Evolutionary conservation across 2,113 vertebrate species (phyloP).

Genomic region (Oryzias melastigma): DNA sequence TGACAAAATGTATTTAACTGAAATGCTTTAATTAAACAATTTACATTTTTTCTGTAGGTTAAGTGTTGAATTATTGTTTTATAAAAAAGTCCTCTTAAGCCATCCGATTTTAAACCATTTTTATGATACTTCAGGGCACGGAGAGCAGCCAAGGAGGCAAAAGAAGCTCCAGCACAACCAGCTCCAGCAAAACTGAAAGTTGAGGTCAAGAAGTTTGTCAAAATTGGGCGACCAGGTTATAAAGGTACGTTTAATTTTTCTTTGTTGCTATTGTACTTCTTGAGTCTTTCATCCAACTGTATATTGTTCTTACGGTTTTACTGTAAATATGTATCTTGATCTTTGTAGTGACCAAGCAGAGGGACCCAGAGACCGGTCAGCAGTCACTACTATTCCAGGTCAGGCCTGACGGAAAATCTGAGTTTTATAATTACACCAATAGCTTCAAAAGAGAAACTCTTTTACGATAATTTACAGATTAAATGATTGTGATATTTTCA

Average conservation of each 20-base stretch:
- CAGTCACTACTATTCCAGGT: slow-evolving; percentile 98
- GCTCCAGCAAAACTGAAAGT: slow-evolving; percentile 98
- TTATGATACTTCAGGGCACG: slow-evolving; percentile 77
- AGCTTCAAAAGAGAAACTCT: not conserved
- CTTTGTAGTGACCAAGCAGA: slow-evolving; percentile 92
- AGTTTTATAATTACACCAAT: not conserved
- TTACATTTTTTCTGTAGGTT: too few species aligned
- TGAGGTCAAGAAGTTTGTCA: slow-evolving; percentile 98
- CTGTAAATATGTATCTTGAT: not conserved
- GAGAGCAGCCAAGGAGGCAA: slow-evolving; percentile 94
- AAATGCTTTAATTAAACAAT: too few species aligned
- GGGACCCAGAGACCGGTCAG: slow-evolving; percentile 90
- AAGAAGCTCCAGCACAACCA: slow-evolving; percentile 95
- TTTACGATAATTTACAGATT: not conserved
- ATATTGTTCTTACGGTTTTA: slow-evolving; percentile 1
- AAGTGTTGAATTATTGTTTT: not conserved
- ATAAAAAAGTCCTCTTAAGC: too few species aligned
- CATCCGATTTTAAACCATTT: not conserved
- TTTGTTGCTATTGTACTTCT: not conserved
- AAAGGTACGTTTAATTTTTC: slow-evolving; percentile 79
- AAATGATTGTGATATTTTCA: not conserved
- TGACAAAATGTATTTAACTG: too few species aligned
- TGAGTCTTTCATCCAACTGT: not conserved
- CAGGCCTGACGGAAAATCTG: not conserved
- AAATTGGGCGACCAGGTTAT: slow-evolving; percentile 96